Evolutionary conservation across 2,888 invertebrate genomes (phyloP), one percentile per base, ranked within the genome.

Genomic region (Plutella xylostella): DNA sequence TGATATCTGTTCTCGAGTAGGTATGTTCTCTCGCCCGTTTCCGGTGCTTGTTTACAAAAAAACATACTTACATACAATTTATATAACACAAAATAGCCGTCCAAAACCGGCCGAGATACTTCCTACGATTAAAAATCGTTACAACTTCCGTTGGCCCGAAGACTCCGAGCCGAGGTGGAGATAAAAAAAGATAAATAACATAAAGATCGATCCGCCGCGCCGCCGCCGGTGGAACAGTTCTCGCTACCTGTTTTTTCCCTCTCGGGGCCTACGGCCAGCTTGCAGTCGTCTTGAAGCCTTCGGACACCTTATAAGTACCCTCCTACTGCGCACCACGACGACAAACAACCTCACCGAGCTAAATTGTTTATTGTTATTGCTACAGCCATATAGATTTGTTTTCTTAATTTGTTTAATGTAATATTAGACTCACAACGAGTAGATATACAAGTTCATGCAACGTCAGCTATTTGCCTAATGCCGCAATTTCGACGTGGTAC

Each of bases 91-190:
- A 68, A 68, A 68, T 65, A 63, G 61, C 65, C 61, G 59, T 65
- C 65, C 65, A 65, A 66, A 74, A 74, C 69, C 72, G 63, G 64
- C 63, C 67, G 64, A 78, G 78, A 82, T 80, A 78, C 76, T 76
- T 71, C 75, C 65, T 66, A 68, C 78, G 80, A 82, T 82, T 80
- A 80, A 83, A 80, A 80, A 79, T 80, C 75, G 79, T 79, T 78
- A 78, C 80, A 80, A 80, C 83, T 80, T 83, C 83, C 82, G 83
- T 78, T 82, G 70, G 64, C 64, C 65, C 68, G 63, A 68, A 72
- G 73, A 58, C 72, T 67, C 66, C 60, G 55, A 68, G 71, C 71
- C 66, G 53, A 70, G 74, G 60, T 66, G 65, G 69, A 73, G 73
- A 80, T 78, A 79, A 78, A 82, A 76, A 82, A 78, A 78, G 65